Evolutionary conservation across 2,113 vertebrate species (phyloP).

Genomic region (Dunckerocampus dactyliophorus): DNA sequence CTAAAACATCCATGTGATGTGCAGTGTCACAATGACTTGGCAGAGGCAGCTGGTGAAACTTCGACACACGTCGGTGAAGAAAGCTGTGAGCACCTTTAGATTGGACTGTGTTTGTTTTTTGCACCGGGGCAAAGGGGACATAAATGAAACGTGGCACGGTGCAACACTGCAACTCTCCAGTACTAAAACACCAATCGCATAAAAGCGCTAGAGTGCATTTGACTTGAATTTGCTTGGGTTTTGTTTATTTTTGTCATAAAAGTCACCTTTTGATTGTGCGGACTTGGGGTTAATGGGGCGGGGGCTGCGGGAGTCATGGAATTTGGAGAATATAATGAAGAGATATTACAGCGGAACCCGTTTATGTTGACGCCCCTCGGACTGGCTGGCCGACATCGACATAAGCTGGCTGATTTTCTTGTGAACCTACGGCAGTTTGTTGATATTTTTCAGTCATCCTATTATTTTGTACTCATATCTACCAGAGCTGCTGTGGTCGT

Average conservation of each 20-base stretch:
- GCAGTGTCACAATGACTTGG: slow-evolving; percentile 65
- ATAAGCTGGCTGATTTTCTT: too few species aligned
- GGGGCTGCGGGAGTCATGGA: slow-evolving; percentile 35
- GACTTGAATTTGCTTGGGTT: slow-evolving; percentile 28
- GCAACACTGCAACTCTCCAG: slow-evolving; percentile 43
- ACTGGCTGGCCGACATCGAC: too few species aligned
- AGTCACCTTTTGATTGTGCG: slow-evolving; percentile 45
- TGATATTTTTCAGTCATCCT: too few species aligned
- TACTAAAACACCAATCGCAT: slow-evolving; percentile 47
- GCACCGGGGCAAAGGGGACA: slow-evolving; percentile 46
- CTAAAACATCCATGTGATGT: slow-evolving; percentile 70
- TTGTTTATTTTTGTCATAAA: slow-evolving; percentile 41
- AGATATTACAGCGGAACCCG: slow-evolving; percentile 15
- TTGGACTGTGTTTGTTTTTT: slow-evolving; percentile 38
- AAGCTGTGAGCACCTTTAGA: slow-evolving; percentile 57
- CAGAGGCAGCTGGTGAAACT: slow-evolving; percentile 49
- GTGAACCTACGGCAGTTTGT: too few species aligned
- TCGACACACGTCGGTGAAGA: slow-evolving; percentile 49
- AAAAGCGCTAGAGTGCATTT: slow-evolving; percentile 52
- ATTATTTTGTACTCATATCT: too few species aligned
- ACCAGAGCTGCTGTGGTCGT: too few species aligned
- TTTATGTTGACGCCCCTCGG: too few species aligned
- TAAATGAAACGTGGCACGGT: slow-evolving; percentile 51
- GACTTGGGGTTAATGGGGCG: slow-evolving; percentile 8
- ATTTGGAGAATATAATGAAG: slow-evolving; percentile 47